These are phyloP conservation scores for Porites cylindrica DNA, from an alignment of 92 coral and sea anemone species.

Conservation along the genomic window DNA sequence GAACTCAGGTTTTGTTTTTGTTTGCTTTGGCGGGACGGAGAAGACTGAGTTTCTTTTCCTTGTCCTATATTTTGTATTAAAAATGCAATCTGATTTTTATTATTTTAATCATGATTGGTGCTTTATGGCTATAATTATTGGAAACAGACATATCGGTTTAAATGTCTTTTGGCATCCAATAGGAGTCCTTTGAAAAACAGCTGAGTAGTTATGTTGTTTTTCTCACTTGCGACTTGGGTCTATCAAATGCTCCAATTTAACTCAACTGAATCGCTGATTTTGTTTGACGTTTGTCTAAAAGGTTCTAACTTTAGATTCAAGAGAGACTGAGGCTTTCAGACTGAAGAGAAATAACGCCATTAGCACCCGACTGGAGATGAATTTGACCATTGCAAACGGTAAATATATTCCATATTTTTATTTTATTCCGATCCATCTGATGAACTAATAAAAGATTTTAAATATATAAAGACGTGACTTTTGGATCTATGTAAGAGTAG, in stretches of 20 bases:
- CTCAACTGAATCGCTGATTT: no score
- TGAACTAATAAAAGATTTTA: not conserved
- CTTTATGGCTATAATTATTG: not conserved
- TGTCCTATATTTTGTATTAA: not conserved
- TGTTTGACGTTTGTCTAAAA: not conserved
- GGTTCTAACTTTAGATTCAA: not conserved
- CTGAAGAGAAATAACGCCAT: not conserved
- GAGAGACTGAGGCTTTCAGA: not conserved
- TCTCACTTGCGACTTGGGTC: not conserved
- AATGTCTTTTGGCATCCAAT: not conserved
- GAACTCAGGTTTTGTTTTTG: not conserved
- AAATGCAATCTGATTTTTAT: no score
- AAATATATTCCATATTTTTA: not conserved
- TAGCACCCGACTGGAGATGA: constrained; percentile 7
- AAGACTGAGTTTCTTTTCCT: no score
- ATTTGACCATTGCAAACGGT: constrained; percentile 25
- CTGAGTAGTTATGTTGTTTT: constrained; percentile 3
- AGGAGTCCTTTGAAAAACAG: constrained; percentile 5
- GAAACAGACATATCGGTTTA: not conserved
- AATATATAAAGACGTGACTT: no score
- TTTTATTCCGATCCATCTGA: not conserved
- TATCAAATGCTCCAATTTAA: not conserved
- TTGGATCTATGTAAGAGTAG: no score
- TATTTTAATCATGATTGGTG: not conserved
- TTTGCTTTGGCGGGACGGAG: not conserved